These are phyloP conservation scores for Eucidaris tribuloides DNA, from an alignment of 35 echinoderm and acorn worm genomes.

Conservation along the genomic window DNA sequence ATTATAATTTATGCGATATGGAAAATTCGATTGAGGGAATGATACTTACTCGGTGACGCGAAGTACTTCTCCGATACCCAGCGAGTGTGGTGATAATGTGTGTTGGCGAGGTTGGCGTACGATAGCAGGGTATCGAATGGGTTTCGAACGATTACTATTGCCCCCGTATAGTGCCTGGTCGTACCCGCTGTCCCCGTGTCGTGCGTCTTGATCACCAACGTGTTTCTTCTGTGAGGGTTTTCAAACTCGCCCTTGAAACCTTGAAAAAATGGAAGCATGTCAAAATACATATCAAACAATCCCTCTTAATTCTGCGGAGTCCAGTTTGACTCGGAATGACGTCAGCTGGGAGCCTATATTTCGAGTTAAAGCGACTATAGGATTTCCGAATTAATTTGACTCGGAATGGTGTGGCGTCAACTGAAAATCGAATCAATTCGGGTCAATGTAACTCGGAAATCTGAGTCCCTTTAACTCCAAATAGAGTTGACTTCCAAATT, in stretches of 20 bases:
- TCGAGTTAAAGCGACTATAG: too few species aligned
- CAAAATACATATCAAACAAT: too few species aligned
- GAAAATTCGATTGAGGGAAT: background rate
- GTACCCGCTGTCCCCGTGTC: background rate
- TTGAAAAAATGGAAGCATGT: background rate
- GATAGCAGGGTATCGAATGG: constrained; percentile 47
- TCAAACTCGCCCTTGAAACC: constrained; percentile 31
- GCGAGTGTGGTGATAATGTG: constrained; percentile 9
- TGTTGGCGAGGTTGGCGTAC: constrained; percentile 21
- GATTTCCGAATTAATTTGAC: too few species aligned
- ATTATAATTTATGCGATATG: background rate
- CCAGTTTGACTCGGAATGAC: too few species aligned
- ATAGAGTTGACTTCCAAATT: too few species aligned
- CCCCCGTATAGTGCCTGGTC: background rate
- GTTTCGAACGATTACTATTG: constrained; percentile 35
- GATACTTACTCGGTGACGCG: constrained; percentile 1
- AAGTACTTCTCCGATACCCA: background rate
- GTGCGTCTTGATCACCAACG: constrained; percentile 32
- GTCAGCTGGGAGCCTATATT: too few species aligned
- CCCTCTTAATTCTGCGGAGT: too few species aligned
- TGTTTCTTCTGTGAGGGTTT: background rate
- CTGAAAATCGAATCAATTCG: too few species aligned
- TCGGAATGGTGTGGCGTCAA: too few species aligned
- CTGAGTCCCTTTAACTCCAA: too few species aligned
- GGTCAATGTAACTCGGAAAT: too few species aligned